Evolutionary conservation across 2,113 vertebrate species (phyloP).

Genomic region (Melanotaenia duboulayi): DNA sequence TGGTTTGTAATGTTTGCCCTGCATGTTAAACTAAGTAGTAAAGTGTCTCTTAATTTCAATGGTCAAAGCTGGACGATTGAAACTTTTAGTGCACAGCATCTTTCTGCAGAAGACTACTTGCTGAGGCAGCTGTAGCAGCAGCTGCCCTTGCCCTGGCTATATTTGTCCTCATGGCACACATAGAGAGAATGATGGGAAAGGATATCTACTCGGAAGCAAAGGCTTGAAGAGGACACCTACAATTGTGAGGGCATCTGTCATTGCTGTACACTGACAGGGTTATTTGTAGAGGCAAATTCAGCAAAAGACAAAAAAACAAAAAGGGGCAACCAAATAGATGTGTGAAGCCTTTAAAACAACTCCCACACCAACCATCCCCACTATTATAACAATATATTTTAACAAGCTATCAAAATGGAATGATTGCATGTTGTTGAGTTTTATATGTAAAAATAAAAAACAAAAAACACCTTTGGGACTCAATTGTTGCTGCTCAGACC

Average conservation of each 20-base stretch:
- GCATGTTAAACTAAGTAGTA: not conserved
- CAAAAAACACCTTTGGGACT: no score
- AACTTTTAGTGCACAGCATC: slow-evolving; percentile 14
- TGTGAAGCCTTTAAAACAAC: slow-evolving; percentile 25
- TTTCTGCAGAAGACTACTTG: slow-evolving; percentile 26
- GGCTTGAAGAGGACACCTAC: slow-evolving; percentile 69
- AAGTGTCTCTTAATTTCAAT: not conserved
- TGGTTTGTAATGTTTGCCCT: not conserved
- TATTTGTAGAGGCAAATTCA: slow-evolving; percentile 51
- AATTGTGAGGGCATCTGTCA: slow-evolving; percentile 65
- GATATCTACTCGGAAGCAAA: slow-evolving; percentile 65
- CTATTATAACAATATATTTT: not conserved
- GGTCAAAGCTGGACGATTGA: slow-evolving; percentile 1
- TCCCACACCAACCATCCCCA: not conserved
- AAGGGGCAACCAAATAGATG: slow-evolving; percentile 33
- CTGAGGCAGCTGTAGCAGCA: slow-evolving; percentile 43
- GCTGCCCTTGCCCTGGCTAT: slow-evolving; percentile 55
- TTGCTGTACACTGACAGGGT: slow-evolving; percentile 61
- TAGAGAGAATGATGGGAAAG: slow-evolving; percentile 59
- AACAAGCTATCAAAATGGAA: not conserved
- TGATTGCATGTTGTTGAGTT: not conserved
- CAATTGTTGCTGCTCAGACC: no score
- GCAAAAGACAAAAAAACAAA: slow-evolving; percentile 53
- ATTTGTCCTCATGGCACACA: slow-evolving; percentile 72
- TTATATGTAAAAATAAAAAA: no score